phyloP scores from a whole-genome alignment of 2,888 invertebrate species.

The Acanthosepion lycidas region DNA sequence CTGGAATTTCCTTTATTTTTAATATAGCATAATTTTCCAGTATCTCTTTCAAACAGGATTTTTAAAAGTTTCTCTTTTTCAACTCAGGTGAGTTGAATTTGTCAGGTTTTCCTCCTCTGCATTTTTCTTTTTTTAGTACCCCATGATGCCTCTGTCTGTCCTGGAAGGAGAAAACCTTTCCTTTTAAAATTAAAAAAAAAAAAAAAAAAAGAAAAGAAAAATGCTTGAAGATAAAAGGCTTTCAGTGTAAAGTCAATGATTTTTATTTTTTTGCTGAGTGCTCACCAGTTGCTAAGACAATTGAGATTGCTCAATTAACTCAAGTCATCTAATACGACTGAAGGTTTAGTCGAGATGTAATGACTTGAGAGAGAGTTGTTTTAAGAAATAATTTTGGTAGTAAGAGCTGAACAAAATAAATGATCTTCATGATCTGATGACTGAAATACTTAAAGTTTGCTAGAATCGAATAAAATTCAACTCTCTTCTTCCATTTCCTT shows the following conservation, averaged over 20 bases:
- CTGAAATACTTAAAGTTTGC: neutral
- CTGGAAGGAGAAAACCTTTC: neutral
- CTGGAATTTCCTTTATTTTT: neutral
- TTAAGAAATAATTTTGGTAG: neutral
- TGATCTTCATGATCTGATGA: neutral
- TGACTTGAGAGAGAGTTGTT: neutral
- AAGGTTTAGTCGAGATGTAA: neutral
- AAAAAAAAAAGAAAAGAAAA: neutral
- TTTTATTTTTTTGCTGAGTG: neutral
- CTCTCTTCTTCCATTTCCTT: too few relatives aligned
- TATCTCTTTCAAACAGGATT: too few relatives aligned
- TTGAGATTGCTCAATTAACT: neutral
- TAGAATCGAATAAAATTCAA: too few relatives aligned
- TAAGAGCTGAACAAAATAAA: neutral
- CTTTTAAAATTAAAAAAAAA: too few relatives aligned
- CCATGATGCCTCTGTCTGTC: too few relatives aligned
- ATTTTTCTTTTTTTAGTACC: too few relatives aligned
- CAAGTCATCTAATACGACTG: neutral
- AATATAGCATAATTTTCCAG: neutral
- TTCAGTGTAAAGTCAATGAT: neutral
- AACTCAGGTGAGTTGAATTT: too few relatives aligned
- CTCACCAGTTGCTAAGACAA: neutral
- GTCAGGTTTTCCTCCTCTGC: too few relatives aligned
- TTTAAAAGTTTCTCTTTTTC: too few relatives aligned
- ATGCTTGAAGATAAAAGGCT: neutral